Evolutionary conservation across 2,888 invertebrate species (phyloP), one percentile per base, ranked within the genome.

Genomic region (Mythimna ferrago): DNA sequence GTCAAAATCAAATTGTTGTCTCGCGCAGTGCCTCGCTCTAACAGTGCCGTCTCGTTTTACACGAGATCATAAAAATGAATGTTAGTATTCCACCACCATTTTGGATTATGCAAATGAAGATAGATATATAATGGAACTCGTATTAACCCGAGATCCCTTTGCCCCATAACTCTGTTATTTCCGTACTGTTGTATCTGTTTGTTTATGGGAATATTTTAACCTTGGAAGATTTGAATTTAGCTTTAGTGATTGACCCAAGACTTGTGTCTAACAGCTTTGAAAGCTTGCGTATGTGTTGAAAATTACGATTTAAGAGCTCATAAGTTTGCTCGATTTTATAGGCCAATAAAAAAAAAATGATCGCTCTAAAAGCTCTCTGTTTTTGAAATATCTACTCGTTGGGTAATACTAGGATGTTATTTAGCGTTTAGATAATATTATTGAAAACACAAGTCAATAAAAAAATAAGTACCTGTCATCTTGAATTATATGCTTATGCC

Each of bases 1-100:
- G 85, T 85, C 79, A 83, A 86, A 81, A 85, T 88, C 82, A 85
- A 89, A 87, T 87, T 88, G 84, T 82, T 80, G 65, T 78, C 60
- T 79, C 75, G 57, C 70, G 62, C 66, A 77, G 76, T 58, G 74
- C 67, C 66, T 58, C 66, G 66, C 62, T 78, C 75, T 54, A 68
- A 65, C 62, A 63, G 67, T 63, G 66, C 71, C 61, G 64, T 61
- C 70, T 82, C 68, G 57, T 73, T 80, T 83, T 56, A 72, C 72
- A 76, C 70, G 60, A 67, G 56, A 73, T 74, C 76, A 75, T 80
- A 78, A 84, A 84, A 86, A 81, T 81, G 73, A 84, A 82, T 81
- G 75, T 84, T 86, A 73, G 79, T 82, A 82, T 82, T 82, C 78
- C 58, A 71, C 78, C 73, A 66, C 77, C 73, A 78, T 75, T 84